Evolutionary conservation across 2,888 invertebrate genomes (phyloP), one percentile per base, ranked within the genome.

Genomic region (Cyclophora punctaria): DNA sequence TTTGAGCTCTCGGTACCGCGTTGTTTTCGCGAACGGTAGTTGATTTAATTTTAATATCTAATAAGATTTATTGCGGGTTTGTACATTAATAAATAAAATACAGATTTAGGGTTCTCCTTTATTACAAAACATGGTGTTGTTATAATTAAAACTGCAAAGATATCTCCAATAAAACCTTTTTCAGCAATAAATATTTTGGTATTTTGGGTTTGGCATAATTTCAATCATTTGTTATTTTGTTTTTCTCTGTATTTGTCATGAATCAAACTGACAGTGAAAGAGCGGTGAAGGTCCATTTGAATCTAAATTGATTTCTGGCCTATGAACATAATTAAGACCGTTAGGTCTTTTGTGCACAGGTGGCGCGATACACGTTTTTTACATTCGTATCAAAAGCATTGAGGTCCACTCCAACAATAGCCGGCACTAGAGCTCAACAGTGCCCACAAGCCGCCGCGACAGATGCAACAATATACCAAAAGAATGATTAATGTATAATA

Each of bases 401-500:
- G 68, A 76, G 73, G 73, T 75, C 71, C 73, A 71, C 58, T n/a
- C 44, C 62, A 75, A 85, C 85, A 87, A 87, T 78, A 69, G 79
- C 63, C 58, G 52, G 62, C 64, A 69, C 70, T 71, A 62, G 55
- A 71, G 67, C 71, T 70, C 72, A 71, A 76, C 20, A 20, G 20
- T 20, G 20, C 20, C 20, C 20, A 20, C 75, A 77, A 72, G 73
- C 77, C 76, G 72, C 67, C 70, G 71, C 74, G 82, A 84, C 85
- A 85, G 81, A 83, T 85, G 81, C 79, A 81, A 84, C 84, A 85
- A 85, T 82, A 69, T 75, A 71, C 58, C 69, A 67, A 67, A 63
- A 60, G 62, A 71, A 79, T 87, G 86, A 88, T 87, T 87, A 86
- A 88, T 87, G 63, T 75, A 75, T 64, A 69, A 63, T 69, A 79